phyloP scores from a whole-genome alignment of 37 sponge, comb jelly and placozoan genomes.

The Cliona cf. orientalis region DNA sequence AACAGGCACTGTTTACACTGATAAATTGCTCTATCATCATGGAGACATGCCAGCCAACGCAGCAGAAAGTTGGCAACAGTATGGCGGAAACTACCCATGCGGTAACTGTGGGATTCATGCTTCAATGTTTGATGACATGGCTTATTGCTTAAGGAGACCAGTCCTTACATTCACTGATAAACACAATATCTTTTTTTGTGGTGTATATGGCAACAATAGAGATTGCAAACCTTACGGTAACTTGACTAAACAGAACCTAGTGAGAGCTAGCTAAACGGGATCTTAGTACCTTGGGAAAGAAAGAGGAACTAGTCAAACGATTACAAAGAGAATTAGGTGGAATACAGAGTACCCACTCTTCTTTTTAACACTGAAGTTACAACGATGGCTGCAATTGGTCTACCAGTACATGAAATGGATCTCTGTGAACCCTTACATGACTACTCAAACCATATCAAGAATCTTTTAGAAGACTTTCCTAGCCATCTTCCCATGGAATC shows the following conservation, averaged over 20 bases:
- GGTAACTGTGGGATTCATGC: not conserved
- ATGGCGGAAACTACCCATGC: too few relatives aligned
- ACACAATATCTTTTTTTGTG: not conserved
- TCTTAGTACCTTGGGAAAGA: not conserved
- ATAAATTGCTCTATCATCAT: not conserved
- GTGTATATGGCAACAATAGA: not conserved
- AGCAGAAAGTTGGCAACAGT: conserved; percentile 4
- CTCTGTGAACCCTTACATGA: not conserved
- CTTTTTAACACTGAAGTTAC: not conserved
- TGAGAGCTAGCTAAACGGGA: not conserved
- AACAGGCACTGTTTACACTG: not conserved
- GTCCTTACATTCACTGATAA: not conserved
- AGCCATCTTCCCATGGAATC: not conserved
- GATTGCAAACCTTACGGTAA: not conserved
- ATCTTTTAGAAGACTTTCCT: not conserved
- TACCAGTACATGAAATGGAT: not conserved
- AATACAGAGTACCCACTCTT: not conserved
- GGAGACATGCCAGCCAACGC: not conserved
- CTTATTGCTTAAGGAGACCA: not conserved
- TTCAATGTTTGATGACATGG: not conserved
- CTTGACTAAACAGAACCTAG: not conserved
- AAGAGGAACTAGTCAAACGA: not conserved
- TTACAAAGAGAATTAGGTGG: not conserved
- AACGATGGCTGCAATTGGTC: not conserved
- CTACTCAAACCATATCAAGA: not conserved